These are phyloP conservation scores for Onthophagus sagittarius DNA, from an alignment of 2,888 invertebrate species.

Conservation along the genomic window DNA sequence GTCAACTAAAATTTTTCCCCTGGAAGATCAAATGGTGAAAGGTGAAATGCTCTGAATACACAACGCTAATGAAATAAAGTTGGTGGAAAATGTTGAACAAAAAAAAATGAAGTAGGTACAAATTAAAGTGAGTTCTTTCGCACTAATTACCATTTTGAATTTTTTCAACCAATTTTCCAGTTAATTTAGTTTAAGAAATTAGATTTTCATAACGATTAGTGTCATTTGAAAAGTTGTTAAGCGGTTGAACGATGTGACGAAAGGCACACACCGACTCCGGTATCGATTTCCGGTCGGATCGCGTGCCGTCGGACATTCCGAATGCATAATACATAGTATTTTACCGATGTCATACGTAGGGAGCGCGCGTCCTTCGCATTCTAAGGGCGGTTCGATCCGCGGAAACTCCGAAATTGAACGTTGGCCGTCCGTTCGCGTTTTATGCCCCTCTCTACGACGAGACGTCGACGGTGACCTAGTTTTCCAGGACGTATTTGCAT, in stretches of 20 bases:
- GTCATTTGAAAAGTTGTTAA: background rate
- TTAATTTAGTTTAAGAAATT: too few relatives aligned
- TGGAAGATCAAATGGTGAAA: background rate
- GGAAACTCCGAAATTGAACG: background rate
- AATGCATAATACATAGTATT: background rate
- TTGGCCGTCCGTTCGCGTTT: background rate
- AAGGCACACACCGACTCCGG: background rate
- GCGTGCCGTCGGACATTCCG: background rate
- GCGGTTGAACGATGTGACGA: background rate
- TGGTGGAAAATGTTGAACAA: too few relatives aligned
- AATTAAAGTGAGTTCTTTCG: background rate
- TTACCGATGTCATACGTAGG: background rate
- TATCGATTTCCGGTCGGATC: background rate
- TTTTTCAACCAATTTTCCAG: too few relatives aligned
- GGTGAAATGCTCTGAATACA: background rate
- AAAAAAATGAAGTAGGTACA: too few relatives aligned
- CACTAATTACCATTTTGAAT: background rate
- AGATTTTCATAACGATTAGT: too few relatives aligned
- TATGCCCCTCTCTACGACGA: background rate
- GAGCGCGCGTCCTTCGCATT: background rate
- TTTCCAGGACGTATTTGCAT: background rate
- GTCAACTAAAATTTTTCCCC: background rate
- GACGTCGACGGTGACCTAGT: background rate
- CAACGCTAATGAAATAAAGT: background rate
- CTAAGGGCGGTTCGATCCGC: background rate